phyloP scores from a whole-genome alignment of 2,113 vertebrate genomes.

The Syngnathoides biaculeatus region DNA sequence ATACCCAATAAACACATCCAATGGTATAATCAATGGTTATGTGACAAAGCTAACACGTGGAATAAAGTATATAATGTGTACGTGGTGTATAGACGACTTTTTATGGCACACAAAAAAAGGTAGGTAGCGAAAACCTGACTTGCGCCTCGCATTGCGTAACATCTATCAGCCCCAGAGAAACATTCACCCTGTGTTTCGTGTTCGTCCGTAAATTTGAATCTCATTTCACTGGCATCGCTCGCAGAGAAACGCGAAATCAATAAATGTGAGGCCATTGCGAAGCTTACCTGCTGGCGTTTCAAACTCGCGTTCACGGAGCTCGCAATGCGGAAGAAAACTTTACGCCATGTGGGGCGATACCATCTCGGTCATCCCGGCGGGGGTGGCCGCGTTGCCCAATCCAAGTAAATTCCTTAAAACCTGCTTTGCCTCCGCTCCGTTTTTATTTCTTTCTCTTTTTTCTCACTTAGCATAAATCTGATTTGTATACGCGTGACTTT shows the following conservation, averaged over 20 bases:
- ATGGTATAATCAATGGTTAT: not conserved
- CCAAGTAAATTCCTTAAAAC: not conserved
- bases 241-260: too few relatives aligned
- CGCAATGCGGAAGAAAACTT: constrained; percentile 61
- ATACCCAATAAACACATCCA: not conserved
- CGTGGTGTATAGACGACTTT: too few relatives aligned
- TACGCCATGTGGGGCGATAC: constrained; percentile 55
- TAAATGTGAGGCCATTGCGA: not conserved
- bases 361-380: constrained; percentile 1
- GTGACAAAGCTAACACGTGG: not conserved
- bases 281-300: constrained; percentile 55
- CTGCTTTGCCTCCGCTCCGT: accelerated
- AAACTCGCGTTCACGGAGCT: constrained; percentile 28
- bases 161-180: not conserved
- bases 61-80: not conserved
- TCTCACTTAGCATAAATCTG: accelerated
- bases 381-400: not conserved
- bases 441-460: not conserved
- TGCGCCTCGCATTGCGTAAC: constrained; percentile 8
- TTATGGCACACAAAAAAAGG: not conserved
- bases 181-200: not conserved
- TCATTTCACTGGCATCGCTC: constrained; percentile 17
- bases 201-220: not conserved
- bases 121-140: not conserved
- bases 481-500: not conserved